phyloP scores from a whole-genome alignment of 2,113 vertebrate species.

The Pteruthius melanotis region DNA sequence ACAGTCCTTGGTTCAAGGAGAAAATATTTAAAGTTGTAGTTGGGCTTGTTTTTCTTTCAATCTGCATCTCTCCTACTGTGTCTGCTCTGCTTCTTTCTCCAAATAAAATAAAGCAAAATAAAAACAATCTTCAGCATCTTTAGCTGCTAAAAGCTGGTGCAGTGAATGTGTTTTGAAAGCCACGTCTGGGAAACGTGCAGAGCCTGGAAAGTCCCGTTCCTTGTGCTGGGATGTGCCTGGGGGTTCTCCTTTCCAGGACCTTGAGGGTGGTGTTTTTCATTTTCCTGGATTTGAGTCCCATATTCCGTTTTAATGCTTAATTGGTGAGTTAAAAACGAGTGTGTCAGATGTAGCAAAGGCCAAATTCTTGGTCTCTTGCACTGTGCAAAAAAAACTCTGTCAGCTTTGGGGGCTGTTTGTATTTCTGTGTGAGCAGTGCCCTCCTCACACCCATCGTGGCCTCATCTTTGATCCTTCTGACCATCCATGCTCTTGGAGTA shows the following conservation, averaged over 20 bases:
- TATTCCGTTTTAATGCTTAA: not conserved
- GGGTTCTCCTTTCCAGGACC: not conserved
- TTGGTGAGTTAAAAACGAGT: not conserved
- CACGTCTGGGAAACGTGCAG: not conserved
- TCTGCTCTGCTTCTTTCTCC: not conserved
- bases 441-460: not conserved
- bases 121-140: not conserved
- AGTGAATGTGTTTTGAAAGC: not conserved
- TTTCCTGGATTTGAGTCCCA: not conserved
- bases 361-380: not conserved
- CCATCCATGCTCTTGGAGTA: not conserved
- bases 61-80: not conserved
- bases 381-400: not conserved
- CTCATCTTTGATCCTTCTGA: not conserved
- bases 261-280: not conserved
- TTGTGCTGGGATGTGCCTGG: not conserved
- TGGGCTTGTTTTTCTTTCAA: not conserved
- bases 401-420: not conserved
- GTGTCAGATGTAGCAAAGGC: not conserved
- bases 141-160: not conserved
- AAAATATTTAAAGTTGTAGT: not conserved
- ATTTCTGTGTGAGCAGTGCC: not conserved
- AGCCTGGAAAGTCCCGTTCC: not conserved
- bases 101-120: not conserved
- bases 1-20: conserved; percentile 54